Base-by-base conservation (phyloP, 2,888 invertebrate genomes). In the Drosophila mayaguana region DNA sequence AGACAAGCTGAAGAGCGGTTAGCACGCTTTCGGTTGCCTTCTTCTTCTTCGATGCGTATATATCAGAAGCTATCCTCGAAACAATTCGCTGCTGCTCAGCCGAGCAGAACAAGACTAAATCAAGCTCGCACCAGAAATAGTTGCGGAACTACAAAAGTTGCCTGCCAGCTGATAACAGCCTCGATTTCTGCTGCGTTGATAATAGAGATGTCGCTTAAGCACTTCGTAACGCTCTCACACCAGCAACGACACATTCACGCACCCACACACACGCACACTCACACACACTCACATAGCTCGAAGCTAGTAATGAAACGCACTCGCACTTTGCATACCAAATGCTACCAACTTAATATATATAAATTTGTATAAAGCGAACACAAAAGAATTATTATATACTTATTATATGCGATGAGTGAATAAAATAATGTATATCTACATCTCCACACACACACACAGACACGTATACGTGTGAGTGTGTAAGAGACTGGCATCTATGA, bases 321-420 rank as follows among this genome's bases (percentile, higher is more conserved):
- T 83, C 78, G 83, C 80, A 78, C 72, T 85, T 88, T 85, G 78
- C 80, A 84, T 80, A 72, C 83, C 74, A 76, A 78, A 60, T 66
- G 78, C 71, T 67, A 75, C 60, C 68, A 74, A 82, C 74, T 78
- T 80, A 71, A 75, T 72, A 72, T 69, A 64, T 74, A 78, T 78
- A 78, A 88, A 88, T 88, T 76, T 88, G 80, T 78, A 80, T 78
- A 72, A 77, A 80, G 64, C 76, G 78, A 61, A 69, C 80, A 80
- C 80, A 88, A 78, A 84, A 85, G 80, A 81, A 84, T 77, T 83
- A 81, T 80, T 83, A 77, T 64, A 53, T 60, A 65, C 61, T 40
- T 65, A 38, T 63, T 56, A 55, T 50, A 40, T 43, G 66, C 48
- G 67, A 76, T 77, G 78, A 71, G 72, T 62, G 72, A 50, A 62